These are phyloP conservation scores for Miniopterus natalensis DNA, from an alignment of 2,113 vertebrate genomes.

Conservation along the genomic window DNA sequence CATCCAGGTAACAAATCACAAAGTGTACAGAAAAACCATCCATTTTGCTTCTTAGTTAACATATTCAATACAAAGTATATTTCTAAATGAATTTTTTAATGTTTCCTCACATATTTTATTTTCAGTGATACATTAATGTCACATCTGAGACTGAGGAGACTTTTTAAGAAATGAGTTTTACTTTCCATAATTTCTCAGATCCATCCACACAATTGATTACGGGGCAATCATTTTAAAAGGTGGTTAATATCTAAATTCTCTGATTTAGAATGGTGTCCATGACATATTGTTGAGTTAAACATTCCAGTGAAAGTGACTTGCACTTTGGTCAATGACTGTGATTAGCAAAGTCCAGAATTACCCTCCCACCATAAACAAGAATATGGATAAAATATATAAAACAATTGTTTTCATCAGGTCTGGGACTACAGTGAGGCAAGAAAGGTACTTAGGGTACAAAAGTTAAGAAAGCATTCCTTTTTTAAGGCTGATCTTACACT, in stretches of 20 bases:
- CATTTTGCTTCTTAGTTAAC: conserved; percentile 35
- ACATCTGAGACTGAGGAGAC: background rate
- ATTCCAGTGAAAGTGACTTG: background rate
- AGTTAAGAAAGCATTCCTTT: background rate
- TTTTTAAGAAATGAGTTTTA: conserved; percentile 58
- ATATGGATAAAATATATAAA: background rate
- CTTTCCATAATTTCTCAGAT: conserved; percentile 17
- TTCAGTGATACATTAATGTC: conserved; percentile 21
- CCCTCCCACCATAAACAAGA: background rate
- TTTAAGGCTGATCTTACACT: background rate
- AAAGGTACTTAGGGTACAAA: background rate
- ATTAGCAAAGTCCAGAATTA: background rate
- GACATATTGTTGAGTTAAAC: conserved; percentile 24
- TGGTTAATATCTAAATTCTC: background rate
- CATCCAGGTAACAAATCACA: conserved; percentile 25
- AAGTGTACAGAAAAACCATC: background rate
- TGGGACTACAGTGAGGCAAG: background rate
- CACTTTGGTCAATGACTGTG: background rate
- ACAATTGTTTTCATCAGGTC: background rate
- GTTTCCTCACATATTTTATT: conserved; percentile 39
- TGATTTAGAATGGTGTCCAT: background rate
- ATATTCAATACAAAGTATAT: conserved; percentile 12
- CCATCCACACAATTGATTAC: background rate
- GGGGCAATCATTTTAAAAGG: conserved; percentile 33
- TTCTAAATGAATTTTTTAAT: conserved; percentile 53